phyloP scores from a whole-genome alignment of 2,888 invertebrate species.

The Sympetrum striolatum region DNA sequence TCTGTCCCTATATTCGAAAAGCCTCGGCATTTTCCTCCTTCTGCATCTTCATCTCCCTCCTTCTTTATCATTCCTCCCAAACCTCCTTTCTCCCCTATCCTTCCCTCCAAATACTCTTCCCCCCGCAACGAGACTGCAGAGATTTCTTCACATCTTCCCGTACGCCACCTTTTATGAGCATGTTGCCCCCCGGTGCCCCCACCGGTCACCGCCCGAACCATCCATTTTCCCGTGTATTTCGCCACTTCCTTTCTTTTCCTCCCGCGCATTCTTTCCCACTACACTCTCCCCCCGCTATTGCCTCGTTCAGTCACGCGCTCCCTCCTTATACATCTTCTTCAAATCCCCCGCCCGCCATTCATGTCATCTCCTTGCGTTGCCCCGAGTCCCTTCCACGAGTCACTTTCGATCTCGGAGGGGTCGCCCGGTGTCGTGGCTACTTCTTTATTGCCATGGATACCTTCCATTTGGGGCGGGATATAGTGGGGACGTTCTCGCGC shows the following conservation, averaged over 20 bases:
- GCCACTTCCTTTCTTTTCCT: not conserved
- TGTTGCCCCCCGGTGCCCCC: not conserved
- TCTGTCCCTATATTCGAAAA: not conserved
- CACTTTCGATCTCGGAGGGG: not conserved
- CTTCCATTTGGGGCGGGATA: too few species aligned
- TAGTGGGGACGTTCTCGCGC: too few species aligned
- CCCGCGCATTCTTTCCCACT: not conserved
- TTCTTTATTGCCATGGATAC: too few species aligned
- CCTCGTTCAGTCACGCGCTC: not conserved
- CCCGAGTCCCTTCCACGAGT: not conserved
- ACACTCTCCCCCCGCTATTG: not conserved
- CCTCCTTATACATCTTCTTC: not conserved
- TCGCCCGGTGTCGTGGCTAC: too few species aligned
- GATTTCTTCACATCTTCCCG: not conserved
- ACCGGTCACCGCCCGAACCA: not conserved
- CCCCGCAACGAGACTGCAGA: not conserved
- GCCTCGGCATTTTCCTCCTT: not conserved
- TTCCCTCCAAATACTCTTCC: not conserved
- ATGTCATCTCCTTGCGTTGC: not conserved
- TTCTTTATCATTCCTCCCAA: not conserved
- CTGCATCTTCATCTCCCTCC: not conserved
- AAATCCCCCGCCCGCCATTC: not conserved
- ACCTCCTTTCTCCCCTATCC: not conserved
- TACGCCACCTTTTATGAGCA: not conserved
- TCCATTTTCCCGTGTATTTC: not conserved